Base-by-base conservation (phyloP, 2,113 vertebrate species). In the Leptosomus discolor region DNA sequence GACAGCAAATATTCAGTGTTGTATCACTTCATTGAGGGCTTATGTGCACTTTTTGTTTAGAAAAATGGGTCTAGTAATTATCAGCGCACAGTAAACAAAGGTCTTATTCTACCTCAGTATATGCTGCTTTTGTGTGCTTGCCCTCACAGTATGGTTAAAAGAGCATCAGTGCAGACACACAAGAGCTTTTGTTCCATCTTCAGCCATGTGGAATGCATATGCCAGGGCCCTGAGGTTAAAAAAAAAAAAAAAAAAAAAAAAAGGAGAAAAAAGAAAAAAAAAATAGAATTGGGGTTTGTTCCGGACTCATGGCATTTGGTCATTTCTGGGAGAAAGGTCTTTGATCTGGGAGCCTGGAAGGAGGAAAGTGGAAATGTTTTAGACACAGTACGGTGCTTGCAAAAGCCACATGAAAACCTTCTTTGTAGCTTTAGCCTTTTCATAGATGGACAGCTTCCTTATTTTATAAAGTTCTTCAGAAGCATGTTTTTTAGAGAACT, bases 161-260 rank as follows among this genome's bases (percentile, higher is more conserved):
- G 89, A 97, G 94, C 94, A 92, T 53, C 90, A 92, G 79, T 82
- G 64, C 76, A 74, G 88, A 74, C 89, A 96, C 95, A 97, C 83
- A 97, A 97, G 96, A 95, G 93, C 98, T 98, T 98, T 98, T 98
- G 98, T 98, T 98, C 98, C 95, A 88, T 99, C 98, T 92, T 91
- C 98, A 98, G 98, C 98, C 98, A 99, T 98, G 98, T 99, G 99
- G 97, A 98, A 98, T 98, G 98, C 98, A 99, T 98, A 98, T 99
- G 99, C 97, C 98, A 97, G 98, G 97, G 96, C 96, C 97, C 93
- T 96, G 94, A 97, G 95, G 96, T 93, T 86, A 94, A 65, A n/a
- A 37, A 21, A 45, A 60, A 77, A 6, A 9, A n/a, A 67, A 5
- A 17, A 17, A 45, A 41, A 63, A 53, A 46, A 20, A 24, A 48